Base-by-base conservation (phyloP, 2,888 invertebrate genomes). In the Pterobdella sp. region DNA sequence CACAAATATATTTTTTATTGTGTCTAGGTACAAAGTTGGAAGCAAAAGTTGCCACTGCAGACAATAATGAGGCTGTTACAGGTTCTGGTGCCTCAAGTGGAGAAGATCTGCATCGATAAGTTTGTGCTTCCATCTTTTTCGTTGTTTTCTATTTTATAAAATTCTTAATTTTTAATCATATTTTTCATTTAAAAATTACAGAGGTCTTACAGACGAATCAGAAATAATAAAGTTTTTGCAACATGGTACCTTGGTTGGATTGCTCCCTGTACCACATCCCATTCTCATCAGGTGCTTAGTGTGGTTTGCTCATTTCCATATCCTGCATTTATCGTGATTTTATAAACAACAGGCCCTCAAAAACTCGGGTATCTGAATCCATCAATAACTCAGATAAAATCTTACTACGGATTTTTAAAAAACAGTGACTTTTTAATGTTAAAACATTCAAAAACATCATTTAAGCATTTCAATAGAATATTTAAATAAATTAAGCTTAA, bases 51-150 rank as follows among this genome's bases (percentile, higher is more conserved):
- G 77, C 98, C 98, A 4, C 86, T 98, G 79, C 98, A 98, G 87
- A 99, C 98, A 72, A 97, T 99, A 80, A 98, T 98, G 97, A 87
- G 98, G 78, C 88, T 98, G 81, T 86, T 98, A 78, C 98, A 99
- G 86, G 97, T 99, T 37, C 87, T 98, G 3, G 98, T 98, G 77
- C 98, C 98, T 72, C 98, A 99, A 86, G 98, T 98, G 32, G 98
- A 99, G 86, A 99, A 98, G 87, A 98, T 98, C 79, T 99, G 98
- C 85, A 98, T 98, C 81, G 98, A 96, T 85, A 95, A 94, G 93
- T 93, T 81, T 86, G 89, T 85, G 1, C 18, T 34, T 18, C 7
- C 26, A 10, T 18, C 18, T 64, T 64, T 14, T 64, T 18, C 7
- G 26, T 26, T 7, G 26, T 26, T 22, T 64, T 14, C 14, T n/a